These are phyloP conservation scores for Ctenodactylus gundi DNA, from an alignment of 2,113 vertebrate genomes.

Conservation along the genomic window DNA sequence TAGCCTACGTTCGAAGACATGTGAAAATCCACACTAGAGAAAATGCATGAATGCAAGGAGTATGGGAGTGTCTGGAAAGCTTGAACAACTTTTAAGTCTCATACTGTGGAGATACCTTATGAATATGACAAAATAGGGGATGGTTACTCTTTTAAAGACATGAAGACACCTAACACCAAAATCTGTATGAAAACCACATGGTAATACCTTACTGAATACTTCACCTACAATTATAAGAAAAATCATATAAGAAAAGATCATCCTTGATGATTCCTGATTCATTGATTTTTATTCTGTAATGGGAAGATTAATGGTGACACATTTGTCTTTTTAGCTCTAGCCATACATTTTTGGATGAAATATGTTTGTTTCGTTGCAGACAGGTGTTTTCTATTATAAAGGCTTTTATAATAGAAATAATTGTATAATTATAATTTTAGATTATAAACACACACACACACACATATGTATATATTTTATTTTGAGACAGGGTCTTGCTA, in stretches of 20 bases:
- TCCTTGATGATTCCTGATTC: not conserved
- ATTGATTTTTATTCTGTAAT: not conserved
- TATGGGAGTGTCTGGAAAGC: conserved; percentile 9
- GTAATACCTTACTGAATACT: not conserved
- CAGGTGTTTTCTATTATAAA: conserved; percentile 1
- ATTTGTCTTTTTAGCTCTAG: not conserved
- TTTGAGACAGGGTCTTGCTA: no score
- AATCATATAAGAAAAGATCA: not conserved
- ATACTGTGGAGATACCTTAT: not conserved
- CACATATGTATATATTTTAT: not conserved
- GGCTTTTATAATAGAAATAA: no score
- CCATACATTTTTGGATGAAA: not conserved
- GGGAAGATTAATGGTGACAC: not conserved
- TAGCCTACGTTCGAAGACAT: conserved; percentile 74
- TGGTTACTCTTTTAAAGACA: not conserved
- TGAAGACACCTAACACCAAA: not conserved
- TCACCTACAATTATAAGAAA: not conserved
- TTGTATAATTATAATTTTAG: no score
- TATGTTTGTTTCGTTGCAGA: not conserved
- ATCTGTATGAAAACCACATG: not conserved
- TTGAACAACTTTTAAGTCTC: not conserved
- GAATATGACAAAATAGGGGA: conserved; percentile 21
- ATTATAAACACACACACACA: no score
- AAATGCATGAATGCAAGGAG: conserved; percentile 23
- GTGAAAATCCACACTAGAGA: conserved; percentile 65